A percentile compares a stretch with the other conserved stretches of the same genome.
Conservation (phyloP, 2,797 vertebrate species). For the Pelodytes ibericus region DNA sequence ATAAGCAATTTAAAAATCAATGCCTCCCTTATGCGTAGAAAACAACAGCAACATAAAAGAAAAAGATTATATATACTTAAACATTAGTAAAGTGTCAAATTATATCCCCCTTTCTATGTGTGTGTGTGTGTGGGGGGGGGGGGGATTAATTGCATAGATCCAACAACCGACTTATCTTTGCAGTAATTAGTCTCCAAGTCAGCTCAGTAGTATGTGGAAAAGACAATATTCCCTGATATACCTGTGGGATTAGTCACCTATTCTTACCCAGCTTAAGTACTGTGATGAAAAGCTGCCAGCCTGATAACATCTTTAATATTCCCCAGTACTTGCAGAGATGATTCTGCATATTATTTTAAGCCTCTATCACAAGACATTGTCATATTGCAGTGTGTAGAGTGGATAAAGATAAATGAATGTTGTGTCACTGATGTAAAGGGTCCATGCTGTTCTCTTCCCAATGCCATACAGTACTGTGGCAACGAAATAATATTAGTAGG, state of each 20-base stretch:
- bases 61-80: slow-evolving; percentile 71
- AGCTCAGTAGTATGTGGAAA: slow-evolving; percentile 57
- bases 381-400: slow-evolving; percentile 29
- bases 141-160: slow-evolving; percentile 67
- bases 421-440: slow-evolving; percentile 10
- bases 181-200: slow-evolving; percentile 65
- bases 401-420: slow-evolving; percentile 55
- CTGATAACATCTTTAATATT: slow-evolving; percentile 72
- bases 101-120: slow-evolving; percentile 56
- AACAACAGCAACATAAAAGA: slow-evolving; percentile 67
- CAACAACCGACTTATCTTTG: slow-evolving; percentile 68
- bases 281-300: slow-evolving; percentile 61
- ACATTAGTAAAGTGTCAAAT: slow-evolving; percentile 70
- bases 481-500: slow-evolving; percentile 52
- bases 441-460: slow-evolving; percentile 45
- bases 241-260: slow-evolving; percentile 57
- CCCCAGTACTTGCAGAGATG: slow-evolving; percentile 55
- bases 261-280: slow-evolving; percentile 47
- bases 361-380: slow-evolving; percentile 56
- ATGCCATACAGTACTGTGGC: slow-evolving; percentile 42
- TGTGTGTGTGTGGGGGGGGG: slow-evolving; percentile 37
- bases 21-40: slow-evolving; percentile 66
- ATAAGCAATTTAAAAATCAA: slow-evolving; percentile 69
- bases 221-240: slow-evolving; percentile 61
- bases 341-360: slow-evolving; percentile 61